A percentile compares a stretch with the other conserved stretches of the same genome.
These are phyloP conservation scores for Pristionchus maxplancki DNA, from an alignment of 2,888 invertebrate species.

Conservation along the genomic window DNA sequence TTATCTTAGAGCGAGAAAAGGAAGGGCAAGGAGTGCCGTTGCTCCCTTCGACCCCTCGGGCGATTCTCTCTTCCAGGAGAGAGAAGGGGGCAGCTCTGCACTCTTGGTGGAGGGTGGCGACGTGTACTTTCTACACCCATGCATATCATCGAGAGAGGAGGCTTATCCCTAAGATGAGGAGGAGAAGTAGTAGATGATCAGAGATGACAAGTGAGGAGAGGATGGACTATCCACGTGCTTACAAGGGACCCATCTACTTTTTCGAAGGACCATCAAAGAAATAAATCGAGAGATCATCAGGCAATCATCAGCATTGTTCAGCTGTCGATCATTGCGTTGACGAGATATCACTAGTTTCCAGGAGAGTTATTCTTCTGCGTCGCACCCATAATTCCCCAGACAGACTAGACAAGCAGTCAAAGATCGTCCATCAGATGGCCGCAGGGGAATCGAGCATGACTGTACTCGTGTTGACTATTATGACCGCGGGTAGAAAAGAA, in stretches of 20 bases:
- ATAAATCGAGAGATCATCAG: not conserved
- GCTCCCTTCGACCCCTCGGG: constrained; percentile 4
- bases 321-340: not conserved
- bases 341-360: not conserved
- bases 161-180: constrained; percentile 14
- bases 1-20: not conserved
- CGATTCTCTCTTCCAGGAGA: constrained; percentile 8
- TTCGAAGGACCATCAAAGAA: not conserved
- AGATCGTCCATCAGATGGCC: not conserved
- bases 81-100: not conserved
- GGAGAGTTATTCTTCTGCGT: not conserved
- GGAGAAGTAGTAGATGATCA: not conserved
- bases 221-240: too few species aligned
- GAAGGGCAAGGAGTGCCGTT: not conserved
- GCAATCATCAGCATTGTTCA: not conserved
- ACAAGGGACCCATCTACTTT: too few species aligned
- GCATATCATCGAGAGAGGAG: not conserved
- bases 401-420: not conserved
- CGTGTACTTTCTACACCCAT: not conserved
- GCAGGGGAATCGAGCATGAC: not conserved
- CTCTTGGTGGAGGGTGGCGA: not conserved
- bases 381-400: not conserved
- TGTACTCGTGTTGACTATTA: not conserved
- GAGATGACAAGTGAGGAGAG: too few species aligned
- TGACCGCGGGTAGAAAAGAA: not conserved